Base-by-base conservation (phyloP, 2,797 vertebrate genomes). In the Amphiprion clarkii region DNA sequence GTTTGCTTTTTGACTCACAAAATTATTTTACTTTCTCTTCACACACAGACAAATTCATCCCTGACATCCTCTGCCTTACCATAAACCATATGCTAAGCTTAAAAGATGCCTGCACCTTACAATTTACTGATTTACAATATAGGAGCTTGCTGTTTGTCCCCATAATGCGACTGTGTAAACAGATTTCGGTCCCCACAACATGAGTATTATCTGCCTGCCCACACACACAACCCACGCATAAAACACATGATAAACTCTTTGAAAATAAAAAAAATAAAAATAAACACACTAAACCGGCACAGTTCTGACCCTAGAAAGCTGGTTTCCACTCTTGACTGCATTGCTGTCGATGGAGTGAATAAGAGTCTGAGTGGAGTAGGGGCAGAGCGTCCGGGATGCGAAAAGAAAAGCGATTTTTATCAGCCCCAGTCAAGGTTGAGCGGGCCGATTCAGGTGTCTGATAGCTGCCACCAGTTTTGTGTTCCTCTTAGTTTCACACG, bases 381-480 rank as follows among this genome's bases (percentile, higher is more conserved):
- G 42, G 46, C 67, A 63, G 56, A 60, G 53, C 1, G 36, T 55
- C 57, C 55, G 52, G 55, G 67, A 71, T 54, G 74, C 64, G 67
- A 69, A 25, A 65, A 70, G 9, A 19, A 6, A 17, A 74, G 67
- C 6, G 55, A 80, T 86, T 87, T 74, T 69, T 83, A 82, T 87
- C 82, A 66, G 76, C 74, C 25, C 29, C 65, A 61, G 67, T 66
- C 72, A 52, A 49, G 67, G 49, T 79, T 84, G 63, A 87, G 81
- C 36, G 74, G 58, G 66, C 59, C 12, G 51, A 86, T 81, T 80
- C 82, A 87, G 85, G 89, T 89, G 76, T 89, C 81, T 73, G 76
- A 85, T 87, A 59, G 79, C 81, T 74, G 76, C 74, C 75, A 73
- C 63, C 73, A 59, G 78, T 79, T 69, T 70, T 69, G 48, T 81